Conservation (phyloP, 2,113 vertebrate species). For the Numida meleagris region DNA sequence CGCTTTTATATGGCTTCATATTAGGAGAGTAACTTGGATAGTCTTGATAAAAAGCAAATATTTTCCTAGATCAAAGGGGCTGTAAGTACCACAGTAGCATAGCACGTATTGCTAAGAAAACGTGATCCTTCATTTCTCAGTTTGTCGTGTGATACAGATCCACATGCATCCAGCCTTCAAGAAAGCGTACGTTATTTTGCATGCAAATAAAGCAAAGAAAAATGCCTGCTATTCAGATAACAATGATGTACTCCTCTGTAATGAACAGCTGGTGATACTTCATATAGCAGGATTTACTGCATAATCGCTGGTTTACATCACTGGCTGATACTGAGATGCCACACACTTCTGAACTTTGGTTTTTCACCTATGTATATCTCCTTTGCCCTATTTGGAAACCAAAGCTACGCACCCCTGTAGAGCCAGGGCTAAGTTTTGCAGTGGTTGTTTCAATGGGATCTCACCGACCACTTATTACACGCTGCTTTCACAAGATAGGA, state of each 20-base stretch:
- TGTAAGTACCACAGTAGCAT: background rate
- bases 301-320: background rate
- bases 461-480: fast-evolving
- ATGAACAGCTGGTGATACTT: background rate
- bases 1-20: background rate
- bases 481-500: background rate
- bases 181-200: background rate
- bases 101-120: background rate
- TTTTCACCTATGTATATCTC: background rate
- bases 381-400: too few species aligned
- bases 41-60: background rate
- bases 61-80: background rate
- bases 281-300: background rate
- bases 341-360: background rate
- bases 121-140: background rate
- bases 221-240: background rate
- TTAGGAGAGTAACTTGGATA: background rate
- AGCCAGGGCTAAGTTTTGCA: background rate
- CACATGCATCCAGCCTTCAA: background rate
- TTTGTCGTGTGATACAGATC: background rate
- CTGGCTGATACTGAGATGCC: background rate
- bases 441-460: background rate
- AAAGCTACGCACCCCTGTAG: too few species aligned
- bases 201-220: background rate
- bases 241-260: background rate